Evolutionary conservation across 2,888 invertebrate genomes (phyloP).

Genomic region (Eustalomyia histrio): DNA sequence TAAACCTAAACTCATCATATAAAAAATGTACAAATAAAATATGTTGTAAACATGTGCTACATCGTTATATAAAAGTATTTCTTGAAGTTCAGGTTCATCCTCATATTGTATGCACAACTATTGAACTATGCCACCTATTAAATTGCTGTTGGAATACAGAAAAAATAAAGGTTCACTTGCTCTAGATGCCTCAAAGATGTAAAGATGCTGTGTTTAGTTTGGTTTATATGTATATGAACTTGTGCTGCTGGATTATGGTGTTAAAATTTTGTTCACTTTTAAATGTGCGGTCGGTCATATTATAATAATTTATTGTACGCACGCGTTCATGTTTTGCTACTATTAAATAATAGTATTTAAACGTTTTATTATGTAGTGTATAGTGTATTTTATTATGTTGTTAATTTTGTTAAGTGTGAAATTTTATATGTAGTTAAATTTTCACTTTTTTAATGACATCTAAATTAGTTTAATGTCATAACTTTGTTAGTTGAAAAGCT

Average conservation of each 20-base stretch:
- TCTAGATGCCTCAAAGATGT: background rate
- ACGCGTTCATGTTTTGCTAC: slow-evolving; percentile 63
- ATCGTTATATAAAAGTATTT: background rate
- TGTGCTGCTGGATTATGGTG: slow-evolving; percentile 18
- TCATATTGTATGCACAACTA: slow-evolving; percentile 26
- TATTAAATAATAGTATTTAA: slow-evolving; percentile 60
- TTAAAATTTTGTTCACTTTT: slow-evolving; percentile 20
- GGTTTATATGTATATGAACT: no score
- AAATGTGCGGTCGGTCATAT: slow-evolving; percentile 41
- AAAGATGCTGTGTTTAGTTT: slow-evolving; percentile 27
- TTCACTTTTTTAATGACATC: background rate
- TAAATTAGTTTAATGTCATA: background rate
- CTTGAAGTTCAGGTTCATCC: slow-evolving; percentile 19
- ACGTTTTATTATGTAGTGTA: slow-evolving; percentile 50
- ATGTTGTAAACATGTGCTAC: slow-evolving; percentile 46
- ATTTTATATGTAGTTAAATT: background rate
- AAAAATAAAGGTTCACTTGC: slow-evolving; percentile 14
- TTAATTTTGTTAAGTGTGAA: slow-evolving; percentile 24
- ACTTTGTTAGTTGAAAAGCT: slow-evolving; percentile 10
- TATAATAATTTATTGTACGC: slow-evolving; percentile 62
- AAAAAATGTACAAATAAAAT: background rate
- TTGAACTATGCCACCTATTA: slow-evolving; percentile 55
- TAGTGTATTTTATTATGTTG: slow-evolving; percentile 28
- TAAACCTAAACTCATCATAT: slow-evolving; percentile 60
- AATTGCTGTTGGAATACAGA: slow-evolving; percentile 12